Evolutionary conservation across 2,888 invertebrate genomes (phyloP).

Genomic region (Leptopterna dolabrata): DNA sequence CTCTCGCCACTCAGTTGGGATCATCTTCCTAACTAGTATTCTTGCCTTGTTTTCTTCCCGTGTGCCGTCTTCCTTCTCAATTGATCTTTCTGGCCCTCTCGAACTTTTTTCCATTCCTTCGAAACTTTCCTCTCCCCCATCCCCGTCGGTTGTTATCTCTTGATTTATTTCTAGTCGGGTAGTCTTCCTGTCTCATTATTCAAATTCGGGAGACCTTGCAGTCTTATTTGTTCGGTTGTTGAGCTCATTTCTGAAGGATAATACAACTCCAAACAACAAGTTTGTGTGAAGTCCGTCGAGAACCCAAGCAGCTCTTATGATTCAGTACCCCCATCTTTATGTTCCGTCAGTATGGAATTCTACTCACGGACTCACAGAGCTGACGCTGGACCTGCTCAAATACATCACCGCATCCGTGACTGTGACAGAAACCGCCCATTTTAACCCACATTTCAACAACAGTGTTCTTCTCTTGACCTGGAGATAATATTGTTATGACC

Average conservation of each 20-base stretch:
- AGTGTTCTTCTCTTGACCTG: too few species aligned
- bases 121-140: not conserved
- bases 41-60: not conserved
- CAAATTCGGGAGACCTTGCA: not conserved
- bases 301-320: too few species aligned
- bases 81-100: not conserved
- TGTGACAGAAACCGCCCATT: too few species aligned
- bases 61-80: not conserved
- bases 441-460: too few species aligned
- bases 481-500: too few species aligned
- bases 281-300: too few species aligned
- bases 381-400: too few species aligned
- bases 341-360: too few species aligned
- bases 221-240: not conserved
- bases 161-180: not conserved
- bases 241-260: not conserved
- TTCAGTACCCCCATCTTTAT: too few species aligned
- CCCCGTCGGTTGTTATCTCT: not conserved
- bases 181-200: not conserved
- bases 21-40: conserved; percentile 25
- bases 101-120: not conserved
- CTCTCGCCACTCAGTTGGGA: conserved; percentile 17
- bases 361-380: too few species aligned
- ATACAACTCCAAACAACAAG: too few species aligned
- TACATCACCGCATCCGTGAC: too few species aligned